Evolutionary conservation across 2,888 invertebrate genomes (phyloP).

Genomic region (Nomada fucata): DNA sequence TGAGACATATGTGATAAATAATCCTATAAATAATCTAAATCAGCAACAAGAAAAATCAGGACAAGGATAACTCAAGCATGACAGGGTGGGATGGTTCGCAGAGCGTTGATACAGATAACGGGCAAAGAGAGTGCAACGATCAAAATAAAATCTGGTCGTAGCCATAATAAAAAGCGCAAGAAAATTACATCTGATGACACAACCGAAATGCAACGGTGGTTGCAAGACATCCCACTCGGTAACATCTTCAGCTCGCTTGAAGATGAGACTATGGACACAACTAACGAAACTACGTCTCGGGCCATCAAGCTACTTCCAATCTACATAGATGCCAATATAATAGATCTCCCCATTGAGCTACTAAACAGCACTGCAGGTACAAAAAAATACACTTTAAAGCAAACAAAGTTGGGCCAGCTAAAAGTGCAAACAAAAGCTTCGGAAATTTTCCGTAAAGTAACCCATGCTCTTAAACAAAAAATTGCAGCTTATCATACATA

Average conservation of each 20-base stretch:
- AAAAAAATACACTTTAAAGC: slow-evolving; percentile 2
- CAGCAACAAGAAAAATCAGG: too few species aligned
- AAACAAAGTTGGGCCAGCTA: background rate
- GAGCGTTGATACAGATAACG: too few species aligned
- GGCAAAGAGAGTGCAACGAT: too few species aligned
- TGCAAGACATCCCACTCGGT: background rate
- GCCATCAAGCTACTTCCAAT: background rate
- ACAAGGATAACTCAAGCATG: too few species aligned
- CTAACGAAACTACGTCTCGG: background rate
- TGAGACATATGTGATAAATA: too few species aligned
- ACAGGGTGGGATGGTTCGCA: too few species aligned
- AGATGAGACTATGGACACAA: background rate
- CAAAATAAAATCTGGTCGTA: too few species aligned
- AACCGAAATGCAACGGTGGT: background rate
- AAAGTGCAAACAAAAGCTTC: background rate
- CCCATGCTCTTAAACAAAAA: background rate
- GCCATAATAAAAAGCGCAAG: background rate
- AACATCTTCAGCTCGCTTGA: background rate
- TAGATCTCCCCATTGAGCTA: background rate
- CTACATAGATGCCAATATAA: slow-evolving; percentile 11
- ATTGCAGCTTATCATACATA: slow-evolving; percentile 20
- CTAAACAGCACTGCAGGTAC: background rate
- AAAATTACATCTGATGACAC: background rate
- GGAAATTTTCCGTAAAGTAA: background rate
- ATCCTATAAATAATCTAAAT: too few species aligned